phyloP scores from a whole-genome alignment of 1,140 invertebrate species.

The Protaetia brevitarsis region DNA sequence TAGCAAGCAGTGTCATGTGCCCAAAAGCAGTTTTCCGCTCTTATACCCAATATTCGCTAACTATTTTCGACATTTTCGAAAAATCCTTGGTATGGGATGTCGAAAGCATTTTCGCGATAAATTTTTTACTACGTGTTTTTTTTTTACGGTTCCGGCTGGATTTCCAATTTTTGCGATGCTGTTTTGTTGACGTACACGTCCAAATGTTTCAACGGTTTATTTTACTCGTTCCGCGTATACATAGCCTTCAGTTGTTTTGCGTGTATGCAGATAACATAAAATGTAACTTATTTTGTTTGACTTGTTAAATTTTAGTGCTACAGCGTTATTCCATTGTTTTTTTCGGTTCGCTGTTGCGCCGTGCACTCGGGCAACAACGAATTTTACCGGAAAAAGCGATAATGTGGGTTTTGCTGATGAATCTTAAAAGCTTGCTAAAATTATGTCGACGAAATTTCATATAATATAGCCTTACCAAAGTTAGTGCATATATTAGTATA shows the following conservation, averaged over 20 bases:
- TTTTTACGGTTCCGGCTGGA: conserved; percentile 4
- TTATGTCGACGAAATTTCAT: not conserved
- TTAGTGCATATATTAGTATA: no score
- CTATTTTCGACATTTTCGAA: no score
- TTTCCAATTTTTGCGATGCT: conserved; percentile 12
- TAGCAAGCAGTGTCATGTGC: no score
- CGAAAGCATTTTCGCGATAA: not conserved
- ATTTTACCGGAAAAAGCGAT: conserved; percentile 12
- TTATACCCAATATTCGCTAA: no score
- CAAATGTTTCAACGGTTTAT: conserved; percentile 6
- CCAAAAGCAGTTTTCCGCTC: no score
- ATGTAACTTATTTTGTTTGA: conserved; percentile 18
- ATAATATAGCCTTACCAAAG: not conserved
- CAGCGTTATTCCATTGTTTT: conserved; percentile 16
- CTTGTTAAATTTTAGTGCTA: conserved; percentile 14
- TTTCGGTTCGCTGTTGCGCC: not conserved
- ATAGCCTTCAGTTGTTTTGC: conserved; percentile 15
- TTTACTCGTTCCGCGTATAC: not conserved
- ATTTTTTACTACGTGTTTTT: not conserved
- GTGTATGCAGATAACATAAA: conserved; percentile 16
- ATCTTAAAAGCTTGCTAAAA: not conserved
- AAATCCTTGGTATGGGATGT: not conserved
- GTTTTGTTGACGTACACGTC: conserved; percentile 11
- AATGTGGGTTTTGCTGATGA: conserved; percentile 7
- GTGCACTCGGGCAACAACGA: not conserved